Evolutionary conservation across 2,888 invertebrate genomes (phyloP).

Genomic region (Eretmocerus hayati): DNA sequence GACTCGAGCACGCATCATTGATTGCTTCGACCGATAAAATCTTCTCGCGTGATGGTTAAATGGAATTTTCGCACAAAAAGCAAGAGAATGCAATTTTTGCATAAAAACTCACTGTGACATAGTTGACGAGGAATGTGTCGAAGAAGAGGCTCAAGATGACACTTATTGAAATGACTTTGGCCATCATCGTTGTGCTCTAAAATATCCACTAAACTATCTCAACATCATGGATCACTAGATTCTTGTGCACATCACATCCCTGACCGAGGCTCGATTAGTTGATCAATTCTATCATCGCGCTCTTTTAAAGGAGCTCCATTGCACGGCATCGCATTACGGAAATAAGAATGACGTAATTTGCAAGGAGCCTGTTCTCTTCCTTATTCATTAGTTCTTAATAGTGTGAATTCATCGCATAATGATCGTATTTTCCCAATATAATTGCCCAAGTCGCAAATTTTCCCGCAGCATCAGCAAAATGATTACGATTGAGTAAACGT

Average conservation of each 20-base stretch:
- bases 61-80: too few relatives aligned
- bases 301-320: slow-evolving; percentile 13
- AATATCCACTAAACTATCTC: too few relatives aligned
- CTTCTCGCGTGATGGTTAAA: too few relatives aligned
- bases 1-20: too few relatives aligned
- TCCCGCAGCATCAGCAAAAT: too few relatives aligned
- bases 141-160: too few relatives aligned
- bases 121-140: slow-evolving; percentile 5
- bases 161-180: too few relatives aligned
- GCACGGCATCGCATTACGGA: not conserved
- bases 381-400: slow-evolving; percentile 5
- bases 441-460: slow-evolving; percentile 8
- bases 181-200: too few relatives aligned
- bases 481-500: not conserved
- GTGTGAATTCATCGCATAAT: slow-evolving; percentile 5
- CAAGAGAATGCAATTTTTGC: too few relatives aligned
- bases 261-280: slow-evolving; percentile 7
- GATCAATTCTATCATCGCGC: not conserved
- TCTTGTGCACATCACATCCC: slow-evolving; percentile 8
- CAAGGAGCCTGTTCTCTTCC: slow-evolving; percentile 1
- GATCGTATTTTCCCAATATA: slow-evolving; percentile 16
- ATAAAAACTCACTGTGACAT: slow-evolving; percentile 25
- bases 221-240: too few relatives aligned
- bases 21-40: too few relatives aligned
- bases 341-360: slow-evolving; percentile 15